Conservation (phyloP, 2,113 vertebrate species). For the Dolichotis patagonum region DNA sequence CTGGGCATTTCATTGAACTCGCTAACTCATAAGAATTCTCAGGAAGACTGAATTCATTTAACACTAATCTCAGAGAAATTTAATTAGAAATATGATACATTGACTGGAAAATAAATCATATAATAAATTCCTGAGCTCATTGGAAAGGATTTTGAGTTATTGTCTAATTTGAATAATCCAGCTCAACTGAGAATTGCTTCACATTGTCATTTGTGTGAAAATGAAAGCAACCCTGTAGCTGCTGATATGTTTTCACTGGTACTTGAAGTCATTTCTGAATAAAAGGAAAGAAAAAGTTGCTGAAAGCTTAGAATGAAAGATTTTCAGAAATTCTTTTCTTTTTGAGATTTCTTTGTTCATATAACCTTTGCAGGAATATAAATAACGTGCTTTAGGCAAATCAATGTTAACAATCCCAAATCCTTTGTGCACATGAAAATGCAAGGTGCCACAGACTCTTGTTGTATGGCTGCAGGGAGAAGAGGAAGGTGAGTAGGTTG, state of each 20-base stretch:
- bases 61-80: slow-evolving; percentile 55
- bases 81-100: slow-evolving; percentile 69
- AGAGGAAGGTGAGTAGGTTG: no score
- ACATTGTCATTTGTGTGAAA: neutral
- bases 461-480: no score
- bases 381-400: neutral
- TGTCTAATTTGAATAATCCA: slow-evolving; percentile 71
- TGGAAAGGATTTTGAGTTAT: slow-evolving; percentile 62
- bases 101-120: slow-evolving; percentile 58
- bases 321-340: slow-evolving; percentile 36
- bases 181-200: slow-evolving; percentile 33
- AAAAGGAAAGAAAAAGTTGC: slow-evolving; percentile 36
- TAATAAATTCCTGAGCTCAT: slow-evolving; percentile 62
- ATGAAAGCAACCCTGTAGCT: slow-evolving; percentile 18
- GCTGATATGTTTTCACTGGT: slow-evolving; percentile 14
- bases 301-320: slow-evolving; percentile 29
- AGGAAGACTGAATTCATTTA: slow-evolving; percentile 51
- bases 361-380: neutral
- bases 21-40: neutral
- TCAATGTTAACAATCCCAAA: neutral
- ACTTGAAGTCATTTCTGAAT: slow-evolving; percentile 49
- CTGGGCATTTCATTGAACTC: neutral
- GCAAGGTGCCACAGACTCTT: neutral
- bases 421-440: neutral
- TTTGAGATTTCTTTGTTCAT: slow-evolving; percentile 16